These are phyloP conservation scores for Calyptommatus sinebrachiatus DNA, from an alignment of 2,113 vertebrate species.

Conservation along the genomic window DNA sequence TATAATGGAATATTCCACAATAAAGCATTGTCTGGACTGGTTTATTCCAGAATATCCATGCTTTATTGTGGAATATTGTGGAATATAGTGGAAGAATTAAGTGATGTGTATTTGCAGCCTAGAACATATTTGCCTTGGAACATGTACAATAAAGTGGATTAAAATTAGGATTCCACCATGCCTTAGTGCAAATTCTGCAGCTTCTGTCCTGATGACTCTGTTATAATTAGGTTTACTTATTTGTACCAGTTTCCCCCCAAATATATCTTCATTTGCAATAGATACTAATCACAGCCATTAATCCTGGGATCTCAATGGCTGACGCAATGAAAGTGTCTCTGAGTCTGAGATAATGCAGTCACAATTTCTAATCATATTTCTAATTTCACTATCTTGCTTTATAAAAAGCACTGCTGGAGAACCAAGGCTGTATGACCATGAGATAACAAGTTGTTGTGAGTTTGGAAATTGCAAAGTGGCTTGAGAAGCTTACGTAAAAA, in stretches of 20 bases:
- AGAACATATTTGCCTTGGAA: no score
- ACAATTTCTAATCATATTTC: constrained; percentile 69
- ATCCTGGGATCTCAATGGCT: constrained; percentile 53
- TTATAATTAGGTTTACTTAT: constrained; percentile 63
- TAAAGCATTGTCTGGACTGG: no score
- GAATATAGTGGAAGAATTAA: no score
- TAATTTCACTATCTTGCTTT: constrained; percentile 64
- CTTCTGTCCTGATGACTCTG: constrained; percentile 49
- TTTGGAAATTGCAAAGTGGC: constrained; percentile 52
- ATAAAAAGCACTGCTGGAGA: constrained; percentile 54
- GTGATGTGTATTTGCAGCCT: no score
- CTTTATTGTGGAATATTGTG: no score
- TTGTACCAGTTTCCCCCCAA: constrained; percentile 64
- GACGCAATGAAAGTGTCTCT: constrained; percentile 58
- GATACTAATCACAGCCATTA: constrained; percentile 63
- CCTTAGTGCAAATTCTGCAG: neutral
- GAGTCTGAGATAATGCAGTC: constrained; percentile 66
- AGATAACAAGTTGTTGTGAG: constrained; percentile 51
- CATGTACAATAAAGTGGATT: no score
- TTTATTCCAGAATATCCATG: no score
- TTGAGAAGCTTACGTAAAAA: constrained; percentile 45
- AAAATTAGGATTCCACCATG: no score
- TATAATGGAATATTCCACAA: no score
- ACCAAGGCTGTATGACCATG: constrained; percentile 52
- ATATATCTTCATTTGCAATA: constrained; percentile 66